Conservation (phyloP, 2,113 vertebrate genomes). For the Capreolus pygargus region DNA sequence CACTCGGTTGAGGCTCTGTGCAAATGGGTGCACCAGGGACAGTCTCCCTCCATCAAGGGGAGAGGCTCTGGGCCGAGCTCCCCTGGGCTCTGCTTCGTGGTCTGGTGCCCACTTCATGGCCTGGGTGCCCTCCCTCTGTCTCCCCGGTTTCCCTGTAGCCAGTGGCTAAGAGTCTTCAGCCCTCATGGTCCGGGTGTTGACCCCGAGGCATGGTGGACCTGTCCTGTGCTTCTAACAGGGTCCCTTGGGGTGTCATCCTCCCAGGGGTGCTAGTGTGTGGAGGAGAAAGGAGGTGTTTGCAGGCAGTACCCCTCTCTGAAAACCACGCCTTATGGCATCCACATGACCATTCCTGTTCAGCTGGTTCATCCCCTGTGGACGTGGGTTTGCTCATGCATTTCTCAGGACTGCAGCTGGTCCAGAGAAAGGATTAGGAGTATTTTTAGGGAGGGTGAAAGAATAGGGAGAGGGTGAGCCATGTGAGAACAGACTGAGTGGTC, state of each 20-base stretch:
- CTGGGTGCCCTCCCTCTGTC: neutral
- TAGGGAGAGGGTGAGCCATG: neutral
- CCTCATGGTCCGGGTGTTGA: neutral
- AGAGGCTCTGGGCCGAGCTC: neutral
- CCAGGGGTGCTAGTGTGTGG: rapidly evolving
- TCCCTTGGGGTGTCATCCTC: neutral
- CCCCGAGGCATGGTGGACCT: neutral
- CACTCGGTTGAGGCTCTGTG: rapidly evolving
- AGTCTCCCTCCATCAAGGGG: neutral
- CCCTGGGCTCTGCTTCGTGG: neutral
- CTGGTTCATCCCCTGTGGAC: neutral
- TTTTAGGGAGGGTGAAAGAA: neutral
- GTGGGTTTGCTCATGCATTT: neutral
- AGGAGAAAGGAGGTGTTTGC: too few relatives aligned
- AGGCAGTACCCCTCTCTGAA: neutral
- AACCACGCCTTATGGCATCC: neutral
- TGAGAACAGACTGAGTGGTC: neutral
- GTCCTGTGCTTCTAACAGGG: neutral
- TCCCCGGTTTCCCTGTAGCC: neutral
- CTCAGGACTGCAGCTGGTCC: neutral
- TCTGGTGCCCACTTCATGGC: too few relatives aligned
- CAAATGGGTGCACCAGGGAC: neutral
- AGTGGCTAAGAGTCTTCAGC: neutral
- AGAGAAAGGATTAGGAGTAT: neutral
- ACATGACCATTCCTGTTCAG: too few relatives aligned